Evolutionary conservation across 2,888 invertebrate genomes (phyloP).

Genomic region (Ochlodes sylvanus): DNA sequence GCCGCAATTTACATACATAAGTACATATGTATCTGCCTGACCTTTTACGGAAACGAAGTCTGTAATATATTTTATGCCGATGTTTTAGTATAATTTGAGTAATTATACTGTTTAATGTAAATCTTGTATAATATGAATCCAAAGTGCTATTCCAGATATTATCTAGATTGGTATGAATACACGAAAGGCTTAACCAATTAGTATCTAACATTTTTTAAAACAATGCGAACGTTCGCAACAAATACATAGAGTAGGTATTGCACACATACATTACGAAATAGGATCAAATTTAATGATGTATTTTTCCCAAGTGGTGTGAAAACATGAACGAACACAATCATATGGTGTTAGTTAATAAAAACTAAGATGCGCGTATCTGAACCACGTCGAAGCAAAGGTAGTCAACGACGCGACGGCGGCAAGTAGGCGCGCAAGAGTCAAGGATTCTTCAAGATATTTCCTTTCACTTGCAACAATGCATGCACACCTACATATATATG

Average conservation of each 20-base stretch:
- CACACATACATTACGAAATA: slow-evolving; percentile 19
- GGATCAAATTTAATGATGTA: slow-evolving; percentile 19
- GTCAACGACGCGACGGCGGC: slow-evolving; percentile 49
- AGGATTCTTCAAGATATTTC: slow-evolving; percentile 83
- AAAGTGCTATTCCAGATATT: not conserved
- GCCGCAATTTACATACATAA: slow-evolving; percentile 35
- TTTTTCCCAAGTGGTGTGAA: slow-evolving; percentile 33
- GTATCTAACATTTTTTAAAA: slow-evolving; percentile 11
- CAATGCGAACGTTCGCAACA: slow-evolving; percentile 25
- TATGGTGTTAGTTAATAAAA: slow-evolving; percentile 30
- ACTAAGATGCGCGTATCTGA: slow-evolving; percentile 44
- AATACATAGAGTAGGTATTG: slow-evolving; percentile 5
- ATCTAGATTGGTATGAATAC: not conserved
- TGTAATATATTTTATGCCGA: slow-evolving; percentile 21
- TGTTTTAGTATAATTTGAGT: slow-evolving; percentile 23
- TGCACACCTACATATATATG: slow-evolving; percentile 51
- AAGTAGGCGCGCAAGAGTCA: slow-evolving; percentile 79
- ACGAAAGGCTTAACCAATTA: not conserved
- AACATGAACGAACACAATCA: slow-evolving; percentile 21
- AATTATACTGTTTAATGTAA: not conserved
- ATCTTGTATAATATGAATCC: not conserved
- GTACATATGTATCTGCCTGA: slow-evolving; percentile 29
- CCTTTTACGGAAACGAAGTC: slow-evolving; percentile 30
- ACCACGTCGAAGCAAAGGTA: slow-evolving; percentile 47
- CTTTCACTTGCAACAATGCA: slow-evolving; percentile 83